These are phyloP conservation scores for Baronia brevicornis DNA, from an alignment of 2,888 invertebrate species.

Conservation along the genomic window DNA sequence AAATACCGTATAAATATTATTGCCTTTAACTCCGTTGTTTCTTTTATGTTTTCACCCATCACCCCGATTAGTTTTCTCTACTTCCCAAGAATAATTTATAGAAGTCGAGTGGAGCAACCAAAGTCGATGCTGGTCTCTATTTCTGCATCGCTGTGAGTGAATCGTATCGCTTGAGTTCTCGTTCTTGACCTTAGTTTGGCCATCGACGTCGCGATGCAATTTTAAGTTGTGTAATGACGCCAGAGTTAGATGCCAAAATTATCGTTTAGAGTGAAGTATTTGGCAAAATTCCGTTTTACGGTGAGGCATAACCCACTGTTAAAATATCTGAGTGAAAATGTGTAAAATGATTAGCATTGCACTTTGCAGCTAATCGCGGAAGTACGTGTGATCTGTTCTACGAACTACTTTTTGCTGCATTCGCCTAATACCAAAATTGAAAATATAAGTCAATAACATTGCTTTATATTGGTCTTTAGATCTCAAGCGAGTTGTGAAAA, in stretches of 20 bases:
- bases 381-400: slow-evolving; percentile 8
- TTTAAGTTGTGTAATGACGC: slow-evolving; percentile 70
- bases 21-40: slow-evolving; percentile 51
- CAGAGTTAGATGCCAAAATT: slow-evolving; percentile 65
- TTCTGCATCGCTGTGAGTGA: slow-evolving; percentile 35
- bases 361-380: slow-evolving; percentile 10
- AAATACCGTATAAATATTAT: slow-evolving; percentile 65
- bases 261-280: slow-evolving; percentile 30
- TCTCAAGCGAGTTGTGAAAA: slow-evolving; percentile 11
- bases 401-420: neutral
- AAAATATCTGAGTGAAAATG: slow-evolving; percentile 30
- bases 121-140: slow-evolving; percentile 15
- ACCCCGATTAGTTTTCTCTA: slow-evolving; percentile 42
- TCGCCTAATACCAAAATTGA: no score
- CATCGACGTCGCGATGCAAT: slow-evolving; percentile 45
- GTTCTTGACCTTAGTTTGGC: slow-evolving; percentile 61
- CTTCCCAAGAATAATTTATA: slow-evolving; percentile 25
- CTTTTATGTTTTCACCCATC: slow-evolving; percentile 52
- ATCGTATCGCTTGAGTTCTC: slow-evolving; percentile 36
- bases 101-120: slow-evolving; percentile 8
- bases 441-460: no score
- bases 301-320: slow-evolving; percentile 22
- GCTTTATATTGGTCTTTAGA: slow-evolving; percentile 15
- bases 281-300: slow-evolving; percentile 25
- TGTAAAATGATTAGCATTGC: slow-evolving; percentile 26